Percentiles rank a stretch among this genome's conserved stretches.
phyloP scores from a whole-genome alignment of 2,113 vertebrate species.

The Neotoma lepida region DNA sequence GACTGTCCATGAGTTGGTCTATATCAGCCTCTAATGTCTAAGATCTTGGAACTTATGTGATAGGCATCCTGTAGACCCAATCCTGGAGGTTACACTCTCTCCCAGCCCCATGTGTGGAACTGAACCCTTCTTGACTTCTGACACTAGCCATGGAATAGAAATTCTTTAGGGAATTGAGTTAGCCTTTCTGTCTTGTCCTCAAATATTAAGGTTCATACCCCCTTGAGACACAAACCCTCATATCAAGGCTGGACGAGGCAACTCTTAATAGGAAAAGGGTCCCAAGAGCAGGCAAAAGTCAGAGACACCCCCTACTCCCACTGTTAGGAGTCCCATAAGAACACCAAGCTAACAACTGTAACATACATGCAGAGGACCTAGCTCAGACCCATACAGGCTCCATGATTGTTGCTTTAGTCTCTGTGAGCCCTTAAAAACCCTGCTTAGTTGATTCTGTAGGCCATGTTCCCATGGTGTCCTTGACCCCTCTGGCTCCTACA shows the following conservation, averaged over 20 bases:
- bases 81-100: neutral
- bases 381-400: neutral
- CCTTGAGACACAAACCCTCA: neutral
- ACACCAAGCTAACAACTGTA: neutral
- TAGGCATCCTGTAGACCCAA: slow-evolving; percentile 10
- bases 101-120: neutral
- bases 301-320: neutral
- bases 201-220: neutral
- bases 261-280: neutral
- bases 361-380: neutral
- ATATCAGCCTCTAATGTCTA: neutral
- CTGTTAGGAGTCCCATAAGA: neutral
- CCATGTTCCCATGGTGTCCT: too few species aligned
- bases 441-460: too few species aligned
- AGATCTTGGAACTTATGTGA: slow-evolving; percentile 17
- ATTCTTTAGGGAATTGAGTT: neutral
- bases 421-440: neutral
- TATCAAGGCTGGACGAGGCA: neutral
- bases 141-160: neutral
- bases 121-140: neutral
- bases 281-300: neutral
- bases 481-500: too few species aligned
- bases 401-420: neutral
- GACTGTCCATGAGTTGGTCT: neutral
- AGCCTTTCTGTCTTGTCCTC: slow-evolving; percentile 7